Conservation (phyloP, 2,797 vertebrate genomes). For the Poliocrania exsul region DNA sequence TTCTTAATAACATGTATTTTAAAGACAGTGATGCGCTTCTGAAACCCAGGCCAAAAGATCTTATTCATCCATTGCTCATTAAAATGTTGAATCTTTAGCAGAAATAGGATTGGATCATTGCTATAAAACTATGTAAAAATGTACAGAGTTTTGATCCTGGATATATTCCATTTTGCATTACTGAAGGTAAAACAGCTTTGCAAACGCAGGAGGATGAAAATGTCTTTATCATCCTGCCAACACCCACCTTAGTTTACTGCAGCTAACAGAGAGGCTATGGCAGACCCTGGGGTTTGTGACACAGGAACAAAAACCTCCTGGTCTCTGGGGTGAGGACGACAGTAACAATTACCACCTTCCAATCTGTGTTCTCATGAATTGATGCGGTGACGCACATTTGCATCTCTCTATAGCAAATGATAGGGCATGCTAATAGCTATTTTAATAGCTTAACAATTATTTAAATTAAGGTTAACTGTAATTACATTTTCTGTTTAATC, state of each 20-base stretch:
- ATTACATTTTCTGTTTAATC: constrained; percentile 19
- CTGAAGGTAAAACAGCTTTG: background rate
- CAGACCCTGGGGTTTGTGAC: background rate
- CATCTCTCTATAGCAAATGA: constrained; percentile 48
- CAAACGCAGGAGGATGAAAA: background rate
- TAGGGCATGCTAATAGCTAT: constrained; percentile 30
- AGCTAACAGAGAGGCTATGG: background rate
- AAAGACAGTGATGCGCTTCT: background rate
- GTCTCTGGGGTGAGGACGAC: background rate
- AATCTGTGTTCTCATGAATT: background rate
- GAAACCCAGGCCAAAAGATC: background rate
- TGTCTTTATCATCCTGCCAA: background rate
- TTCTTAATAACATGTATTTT: background rate
- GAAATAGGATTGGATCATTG: background rate
- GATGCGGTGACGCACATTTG: background rate
- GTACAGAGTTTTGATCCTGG: background rate
- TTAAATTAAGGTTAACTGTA: constrained; percentile 36
- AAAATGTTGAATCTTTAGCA: background rate
- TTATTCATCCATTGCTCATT: background rate
- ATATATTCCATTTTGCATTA: background rate
- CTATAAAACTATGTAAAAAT: background rate
- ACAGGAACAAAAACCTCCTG: background rate
- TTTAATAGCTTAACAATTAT: constrained; percentile 26
- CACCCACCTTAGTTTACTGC: background rate
- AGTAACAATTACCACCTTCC: constrained; percentile 9